Evolutionary conservation across 2,113 vertebrate genomes (phyloP).

Genomic region (Oplegnathus fasciatus): DNA sequence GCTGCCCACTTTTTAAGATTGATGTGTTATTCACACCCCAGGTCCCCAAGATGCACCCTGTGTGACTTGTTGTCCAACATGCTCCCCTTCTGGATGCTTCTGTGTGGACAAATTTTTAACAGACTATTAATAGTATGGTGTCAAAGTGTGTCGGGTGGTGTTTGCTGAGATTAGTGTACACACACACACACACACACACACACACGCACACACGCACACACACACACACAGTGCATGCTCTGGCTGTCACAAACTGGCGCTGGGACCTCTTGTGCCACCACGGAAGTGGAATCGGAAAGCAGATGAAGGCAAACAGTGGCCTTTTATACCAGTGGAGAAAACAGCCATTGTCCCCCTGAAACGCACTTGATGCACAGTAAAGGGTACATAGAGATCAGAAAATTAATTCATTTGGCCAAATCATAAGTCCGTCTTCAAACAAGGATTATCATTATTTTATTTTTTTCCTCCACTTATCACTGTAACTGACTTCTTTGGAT

Average conservation of each 20-base stretch:
- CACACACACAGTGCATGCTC: slow-evolving; percentile 38
- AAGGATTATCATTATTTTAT: slow-evolving; percentile 45
- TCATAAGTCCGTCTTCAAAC: slow-evolving; percentile 24
- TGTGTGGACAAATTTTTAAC: slow-evolving; percentile 34
- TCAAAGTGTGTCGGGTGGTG: slow-evolving; percentile 54
- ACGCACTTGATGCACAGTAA: slow-evolving; percentile 56
- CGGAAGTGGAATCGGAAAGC: slow-evolving; percentile 77
- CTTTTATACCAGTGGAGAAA: slow-evolving; percentile 77
- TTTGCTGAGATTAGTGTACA: slow-evolving; percentile 27
- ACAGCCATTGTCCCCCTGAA: slow-evolving; percentile 73
- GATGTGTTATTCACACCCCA: slow-evolving; percentile 36
- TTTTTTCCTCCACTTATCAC: neutral
- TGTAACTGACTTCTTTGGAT: slow-evolving; percentile 5
- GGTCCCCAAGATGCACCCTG: neutral
- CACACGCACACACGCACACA: neutral
- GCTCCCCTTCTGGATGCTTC: slow-evolving; percentile 62
- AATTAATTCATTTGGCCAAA: slow-evolving; percentile 60
- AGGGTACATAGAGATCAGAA: slow-evolving; percentile 37
- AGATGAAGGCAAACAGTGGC: slow-evolving; percentile 75
- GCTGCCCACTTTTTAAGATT: slow-evolving; percentile 20
- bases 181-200: slow-evolving; percentile 6
- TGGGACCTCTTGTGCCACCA: slow-evolving; percentile 74
- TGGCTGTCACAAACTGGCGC: slow-evolving; percentile 76
- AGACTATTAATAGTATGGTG: slow-evolving; percentile 62
- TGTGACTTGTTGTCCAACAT: slow-evolving; percentile 40